Evolutionary conservation across 2,797 vertebrate species (phyloP).

Genomic region (Malurus leucopterus): DNA sequence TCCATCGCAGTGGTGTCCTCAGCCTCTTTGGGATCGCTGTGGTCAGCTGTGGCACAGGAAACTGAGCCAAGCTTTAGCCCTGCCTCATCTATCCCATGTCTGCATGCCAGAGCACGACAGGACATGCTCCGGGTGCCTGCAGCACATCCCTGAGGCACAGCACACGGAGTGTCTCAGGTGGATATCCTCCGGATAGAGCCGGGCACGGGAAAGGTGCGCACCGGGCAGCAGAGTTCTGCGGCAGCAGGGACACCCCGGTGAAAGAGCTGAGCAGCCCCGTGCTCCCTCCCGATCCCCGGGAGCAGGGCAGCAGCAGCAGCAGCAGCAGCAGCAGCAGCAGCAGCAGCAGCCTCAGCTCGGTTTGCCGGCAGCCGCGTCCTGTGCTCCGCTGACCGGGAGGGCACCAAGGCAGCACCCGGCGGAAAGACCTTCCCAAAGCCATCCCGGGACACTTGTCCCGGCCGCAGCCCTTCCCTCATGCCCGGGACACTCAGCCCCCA

Average conservation of each 20-base stretch:
- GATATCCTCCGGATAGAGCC: accelerated
- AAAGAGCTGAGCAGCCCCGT: background rate
- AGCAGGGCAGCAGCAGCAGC: accelerated
- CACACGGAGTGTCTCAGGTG: accelerated
- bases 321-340: background rate
- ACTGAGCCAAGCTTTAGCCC: background rate
- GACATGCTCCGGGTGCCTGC: accelerated
- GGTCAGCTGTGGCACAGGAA: background rate
- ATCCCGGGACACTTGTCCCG: accelerated
- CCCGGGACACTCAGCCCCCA: accelerated
- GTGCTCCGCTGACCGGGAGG: accelerated
- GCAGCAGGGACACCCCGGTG: accelerated
- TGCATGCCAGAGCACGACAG: background rate
- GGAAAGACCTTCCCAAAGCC: too few species aligned
- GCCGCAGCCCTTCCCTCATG: accelerated
- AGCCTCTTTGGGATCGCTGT: background rate
- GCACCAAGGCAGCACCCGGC: accelerated
- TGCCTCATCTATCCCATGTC: accelerated
- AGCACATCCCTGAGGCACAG: background rate
- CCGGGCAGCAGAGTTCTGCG: accelerated
- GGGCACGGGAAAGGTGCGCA: accelerated
- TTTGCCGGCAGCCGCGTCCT: accelerated
- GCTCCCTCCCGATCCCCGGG: accelerated
- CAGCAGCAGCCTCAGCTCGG: too few species aligned
- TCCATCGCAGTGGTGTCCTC: background rate